A percentile compares a stretch with the other conserved stretches of the same genome.
Evolutionary conservation across 2,888 invertebrate species (phyloP).

Genomic region (Xanthia icteritia): DNA sequence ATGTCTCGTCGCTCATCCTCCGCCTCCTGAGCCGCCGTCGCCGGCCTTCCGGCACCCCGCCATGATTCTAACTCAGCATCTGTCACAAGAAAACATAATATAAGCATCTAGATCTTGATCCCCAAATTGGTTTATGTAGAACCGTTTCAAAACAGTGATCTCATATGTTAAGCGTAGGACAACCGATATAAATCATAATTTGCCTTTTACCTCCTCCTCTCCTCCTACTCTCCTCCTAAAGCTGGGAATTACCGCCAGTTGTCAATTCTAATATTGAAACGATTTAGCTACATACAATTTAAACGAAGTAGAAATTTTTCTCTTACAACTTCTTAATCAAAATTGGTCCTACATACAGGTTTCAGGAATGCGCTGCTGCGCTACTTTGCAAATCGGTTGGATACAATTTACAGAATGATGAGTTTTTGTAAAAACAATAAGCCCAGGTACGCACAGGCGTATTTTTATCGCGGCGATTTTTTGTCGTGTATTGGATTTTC

Average conservation of each 20-base stretch:
- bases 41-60: conserved; percentile 88
- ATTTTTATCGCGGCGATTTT: too few species aligned
- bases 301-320: background rate
- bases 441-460: too few species aligned
- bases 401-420: background rate
- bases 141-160: background rate
- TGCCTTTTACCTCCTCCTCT: background rate
- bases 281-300: background rate
- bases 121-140: background rate
- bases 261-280: background rate
- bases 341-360: background rate
- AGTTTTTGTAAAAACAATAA: background rate
- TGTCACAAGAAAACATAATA: conserved; percentile 56
- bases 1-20: conserved; percentile 93
- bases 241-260: background rate
- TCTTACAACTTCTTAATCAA: background rate
- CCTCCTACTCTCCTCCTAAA: too few species aligned
- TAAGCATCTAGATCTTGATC: background rate
- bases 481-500: too few species aligned
- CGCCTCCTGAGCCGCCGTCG: conserved; percentile 91
- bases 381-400: background rate
- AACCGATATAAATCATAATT: background rate
- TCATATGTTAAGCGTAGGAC: background rate
- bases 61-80: conserved; percentile 88
- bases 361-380: background rate